Conservation (phyloP, 2,888 invertebrate species). For the Diogma glabrata region DNA sequence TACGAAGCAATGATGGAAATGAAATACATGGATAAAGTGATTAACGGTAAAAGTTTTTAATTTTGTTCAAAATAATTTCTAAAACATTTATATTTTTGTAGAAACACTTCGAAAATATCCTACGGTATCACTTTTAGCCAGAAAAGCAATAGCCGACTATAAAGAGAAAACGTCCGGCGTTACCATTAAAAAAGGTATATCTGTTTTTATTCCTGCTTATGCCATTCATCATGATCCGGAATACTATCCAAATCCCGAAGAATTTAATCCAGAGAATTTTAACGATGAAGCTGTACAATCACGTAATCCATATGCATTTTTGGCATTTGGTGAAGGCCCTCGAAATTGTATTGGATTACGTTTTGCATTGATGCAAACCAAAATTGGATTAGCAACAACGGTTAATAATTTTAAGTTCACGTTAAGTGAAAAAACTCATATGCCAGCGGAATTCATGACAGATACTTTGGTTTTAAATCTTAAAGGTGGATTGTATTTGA, state of each 20-base stretch:
- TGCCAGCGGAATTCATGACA: no score
- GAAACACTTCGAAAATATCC: not conserved
- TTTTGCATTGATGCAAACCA: not conserved
- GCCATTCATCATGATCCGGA: not conserved
- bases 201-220: not conserved
- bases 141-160: not conserved
- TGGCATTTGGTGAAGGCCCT: not conserved
- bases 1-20: constrained; percentile 33
- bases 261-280: not conserved
- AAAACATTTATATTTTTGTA: not conserved
- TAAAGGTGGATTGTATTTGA: no score
- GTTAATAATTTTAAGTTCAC: not conserved
- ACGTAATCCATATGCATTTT: not conserved
- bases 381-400: not conserved
- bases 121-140: not conserved
- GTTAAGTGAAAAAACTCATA: not conserved
- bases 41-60: constrained; percentile 26
- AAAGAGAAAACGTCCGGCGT: not conserved
- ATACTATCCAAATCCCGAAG: not conserved
- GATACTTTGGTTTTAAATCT: no score
- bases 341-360: constrained; percentile 1
- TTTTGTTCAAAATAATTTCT: not conserved
- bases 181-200: not conserved
- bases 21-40: constrained; percentile 33
- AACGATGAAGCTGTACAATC: not conserved